These are phyloP conservation scores for Chrysolina americana DNA, from an alignment of 2,888 invertebrate species.

Conservation along the genomic window DNA sequence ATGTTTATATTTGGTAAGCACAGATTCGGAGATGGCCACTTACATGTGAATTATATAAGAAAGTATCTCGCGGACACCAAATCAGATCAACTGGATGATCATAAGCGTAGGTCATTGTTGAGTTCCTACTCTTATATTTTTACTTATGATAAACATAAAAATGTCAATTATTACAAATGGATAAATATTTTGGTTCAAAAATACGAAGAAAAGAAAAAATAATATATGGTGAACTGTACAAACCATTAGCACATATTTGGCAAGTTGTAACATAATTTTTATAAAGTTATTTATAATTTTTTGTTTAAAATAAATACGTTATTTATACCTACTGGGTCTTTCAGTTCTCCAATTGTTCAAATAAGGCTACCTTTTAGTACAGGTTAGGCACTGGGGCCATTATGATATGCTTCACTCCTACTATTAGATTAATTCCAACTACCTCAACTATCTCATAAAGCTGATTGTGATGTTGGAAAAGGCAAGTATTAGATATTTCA, in stretches of 20 bases:
- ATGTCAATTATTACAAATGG: conserved; percentile 45
- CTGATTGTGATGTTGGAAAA: too few species aligned
- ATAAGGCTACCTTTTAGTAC: too few species aligned
- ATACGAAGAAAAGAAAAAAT: conserved; percentile 10
- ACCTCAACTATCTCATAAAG: too few species aligned
- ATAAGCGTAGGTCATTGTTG: conserved; percentile 43
- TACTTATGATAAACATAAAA: conserved; percentile 47
- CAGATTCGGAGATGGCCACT: conserved; percentile 47
- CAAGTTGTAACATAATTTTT: conserved; percentile 4
- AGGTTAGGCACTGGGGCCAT: too few species aligned
- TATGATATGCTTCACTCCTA: too few species aligned
- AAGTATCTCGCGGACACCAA: conserved; percentile 43
- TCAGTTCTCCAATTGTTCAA: not conserved
- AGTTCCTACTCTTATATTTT: conserved; percentile 56
- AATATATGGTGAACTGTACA: not conserved
- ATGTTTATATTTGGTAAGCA: conserved; percentile 57
- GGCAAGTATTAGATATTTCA: too few species aligned
- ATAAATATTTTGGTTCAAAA: conserved; percentile 34
- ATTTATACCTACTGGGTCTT: not conserved
- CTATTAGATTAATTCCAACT: too few species aligned
- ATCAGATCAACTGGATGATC: conserved; percentile 18
- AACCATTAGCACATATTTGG: not conserved
- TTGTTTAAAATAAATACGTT: not conserved
- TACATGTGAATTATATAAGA: conserved; percentile 50
- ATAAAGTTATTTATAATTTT: not conserved